Percentiles rank a stretch among this genome's conserved stretches.
Conservation (phyloP, 2,113 vertebrate genomes). For the Haliaeetus leucogaster region DNA sequence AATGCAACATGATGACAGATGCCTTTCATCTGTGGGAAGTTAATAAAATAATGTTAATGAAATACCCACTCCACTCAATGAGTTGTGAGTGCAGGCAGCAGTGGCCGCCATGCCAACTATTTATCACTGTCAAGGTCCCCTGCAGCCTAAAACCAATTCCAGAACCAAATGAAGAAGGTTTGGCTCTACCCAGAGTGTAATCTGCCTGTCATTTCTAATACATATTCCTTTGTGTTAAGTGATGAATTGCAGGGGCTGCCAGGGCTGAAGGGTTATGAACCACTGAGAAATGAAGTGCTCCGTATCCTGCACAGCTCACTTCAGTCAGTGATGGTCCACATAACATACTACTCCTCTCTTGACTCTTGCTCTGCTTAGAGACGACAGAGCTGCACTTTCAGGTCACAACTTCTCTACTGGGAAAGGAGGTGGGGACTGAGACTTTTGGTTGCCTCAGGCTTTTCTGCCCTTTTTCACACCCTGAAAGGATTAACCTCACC, state of each 20-base stretch:
- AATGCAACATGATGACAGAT: background rate
- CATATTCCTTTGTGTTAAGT: background rate
- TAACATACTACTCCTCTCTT: background rate
- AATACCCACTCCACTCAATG: background rate
- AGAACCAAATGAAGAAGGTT: background rate
- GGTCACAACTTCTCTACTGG: background rate
- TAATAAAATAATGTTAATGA: slow-evolving; percentile 1
- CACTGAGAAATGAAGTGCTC: background rate
- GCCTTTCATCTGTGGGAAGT: background rate
- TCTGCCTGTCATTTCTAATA: slow-evolving; percentile 14
- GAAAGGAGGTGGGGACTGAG: background rate
- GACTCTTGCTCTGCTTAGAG: background rate
- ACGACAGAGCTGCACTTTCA: background rate
- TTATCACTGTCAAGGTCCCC: slow-evolving; percentile 28
- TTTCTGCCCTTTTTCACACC: background rate
- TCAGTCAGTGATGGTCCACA: background rate
- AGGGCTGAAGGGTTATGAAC: background rate
- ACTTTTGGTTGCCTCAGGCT: background rate
- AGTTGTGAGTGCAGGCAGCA: background rate
- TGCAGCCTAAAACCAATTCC: background rate
- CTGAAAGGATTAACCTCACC: background rate
- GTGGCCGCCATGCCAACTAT: background rate
- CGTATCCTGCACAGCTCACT: background rate
- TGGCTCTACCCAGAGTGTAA: background rate
- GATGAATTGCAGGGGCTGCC: background rate